A percentile compares a stretch with the other conserved stretches of the same genome.
Conservation (phyloP, 2,888 invertebrate genomes). For the Syritta pipiens region DNA sequence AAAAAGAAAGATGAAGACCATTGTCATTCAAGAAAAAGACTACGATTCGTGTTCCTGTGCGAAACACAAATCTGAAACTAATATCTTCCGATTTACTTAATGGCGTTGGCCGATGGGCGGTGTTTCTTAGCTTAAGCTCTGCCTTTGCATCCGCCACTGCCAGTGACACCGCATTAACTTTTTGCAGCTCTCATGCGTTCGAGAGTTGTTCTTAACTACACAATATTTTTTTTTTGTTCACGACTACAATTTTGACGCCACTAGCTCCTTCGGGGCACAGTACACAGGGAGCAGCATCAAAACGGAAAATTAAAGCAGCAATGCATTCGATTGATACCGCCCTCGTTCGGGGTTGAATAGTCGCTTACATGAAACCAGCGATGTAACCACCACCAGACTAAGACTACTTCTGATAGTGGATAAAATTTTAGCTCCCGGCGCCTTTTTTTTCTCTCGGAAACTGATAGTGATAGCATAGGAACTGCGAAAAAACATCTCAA, state of each 20-base stretch:
- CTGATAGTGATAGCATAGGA: constrained; percentile 42
- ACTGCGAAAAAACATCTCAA: constrained; percentile 12
- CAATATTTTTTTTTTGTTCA: neutral
- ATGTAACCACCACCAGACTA: constrained; percentile 13
- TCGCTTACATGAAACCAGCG: constrained; percentile 33
- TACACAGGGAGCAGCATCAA: constrained; percentile 35
- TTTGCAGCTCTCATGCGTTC: constrained; percentile 20
- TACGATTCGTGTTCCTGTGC: too few relatives aligned
- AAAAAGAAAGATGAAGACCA: constrained; percentile 78
- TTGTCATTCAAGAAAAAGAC: too few relatives aligned
- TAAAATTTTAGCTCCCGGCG: constrained; percentile 42
- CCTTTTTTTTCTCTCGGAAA: constrained; percentile 29
- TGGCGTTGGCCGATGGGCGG: too few relatives aligned
- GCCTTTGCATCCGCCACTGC: constrained; percentile 7
- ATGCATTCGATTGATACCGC: constrained; percentile 47
- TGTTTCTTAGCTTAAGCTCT: too few relatives aligned
- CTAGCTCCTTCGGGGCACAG: constrained; percentile 21
- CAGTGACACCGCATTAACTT: constrained; percentile 49
- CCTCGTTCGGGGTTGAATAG: constrained; percentile 6
- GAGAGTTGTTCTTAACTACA: constrained; percentile 9
- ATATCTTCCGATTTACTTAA: too few relatives aligned
- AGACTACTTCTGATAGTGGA: constrained; percentile 28
- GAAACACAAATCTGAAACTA: too few relatives aligned
- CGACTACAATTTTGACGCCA: constrained; percentile 6
- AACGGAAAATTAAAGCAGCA: constrained; percentile 63